These are phyloP conservation scores for Stenurella melanura DNA, from an alignment of 2,888 invertebrate species.

Conservation along the genomic window DNA sequence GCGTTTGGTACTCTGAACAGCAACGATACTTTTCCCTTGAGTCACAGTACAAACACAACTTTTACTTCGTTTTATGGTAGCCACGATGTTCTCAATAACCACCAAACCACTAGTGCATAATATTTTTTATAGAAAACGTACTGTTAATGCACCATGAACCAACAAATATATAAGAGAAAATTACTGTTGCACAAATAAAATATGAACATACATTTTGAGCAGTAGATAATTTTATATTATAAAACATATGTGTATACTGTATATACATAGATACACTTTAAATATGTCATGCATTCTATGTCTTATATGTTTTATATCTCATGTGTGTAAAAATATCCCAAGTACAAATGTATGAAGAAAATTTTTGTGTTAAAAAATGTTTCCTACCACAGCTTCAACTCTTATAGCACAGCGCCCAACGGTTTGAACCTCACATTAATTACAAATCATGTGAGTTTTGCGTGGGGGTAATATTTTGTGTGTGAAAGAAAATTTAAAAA, in stretches of 20 bases:
- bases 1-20: conserved; percentile 73
- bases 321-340: neutral
- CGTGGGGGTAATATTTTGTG: no score
- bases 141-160: neutral
- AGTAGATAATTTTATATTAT: neutral
- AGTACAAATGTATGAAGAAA: neutral
- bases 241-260: neutral
- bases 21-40: conserved; percentile 73
- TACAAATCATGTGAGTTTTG: no score
- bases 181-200: conserved; percentile 16
- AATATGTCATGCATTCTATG: neutral
- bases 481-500: no score
- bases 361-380: neutral
- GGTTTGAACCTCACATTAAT: no score
- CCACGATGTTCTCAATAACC: conserved; percentile 69
- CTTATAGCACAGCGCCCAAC: neutral
- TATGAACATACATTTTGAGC: conserved; percentile 6
- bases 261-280: neutral
- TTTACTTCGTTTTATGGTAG: conserved; percentile 77
- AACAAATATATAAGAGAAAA: conserved; percentile 26
- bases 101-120: conserved; percentile 64
- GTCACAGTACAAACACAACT: conserved; percentile 76
- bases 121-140: conserved; percentile 15
- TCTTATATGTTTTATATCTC: neutral
- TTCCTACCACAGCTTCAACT: neutral